A percentile compares a stretch with the other conserved stretches of the same genome.
Evolutionary conservation across 2,797 vertebrate species (phyloP).

Genomic region (Echiichthys vipera): DNA sequence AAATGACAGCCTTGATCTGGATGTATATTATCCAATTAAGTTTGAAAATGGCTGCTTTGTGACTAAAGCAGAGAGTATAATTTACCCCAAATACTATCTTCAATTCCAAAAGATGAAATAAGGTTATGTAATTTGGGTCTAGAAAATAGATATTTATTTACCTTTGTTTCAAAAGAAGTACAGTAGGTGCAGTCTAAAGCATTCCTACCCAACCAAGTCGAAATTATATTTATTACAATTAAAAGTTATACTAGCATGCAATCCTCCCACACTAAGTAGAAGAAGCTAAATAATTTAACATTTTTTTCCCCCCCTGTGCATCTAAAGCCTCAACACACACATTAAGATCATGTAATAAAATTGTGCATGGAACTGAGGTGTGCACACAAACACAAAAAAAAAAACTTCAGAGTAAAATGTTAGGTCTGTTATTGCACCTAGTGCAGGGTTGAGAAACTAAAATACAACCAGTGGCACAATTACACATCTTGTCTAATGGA

Average conservation of each 20-base stretch:
- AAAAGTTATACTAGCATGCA: constrained; percentile 28
- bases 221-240: constrained; percentile 59
- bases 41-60: background rate
- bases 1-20: background rate
- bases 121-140: no score
- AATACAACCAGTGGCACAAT: no score
- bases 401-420: background rate
- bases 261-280: constrained; percentile 30
- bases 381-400: background rate
- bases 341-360: background rate
- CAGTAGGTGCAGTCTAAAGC: constrained; percentile 3
- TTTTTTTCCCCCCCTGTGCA: background rate
- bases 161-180: background rate
- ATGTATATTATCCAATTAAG: background rate
- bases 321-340: background rate
- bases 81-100: background rate
- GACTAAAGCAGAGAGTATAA: background rate
- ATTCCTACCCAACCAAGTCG: constrained; percentile 14
- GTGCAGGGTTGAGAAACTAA: no score
- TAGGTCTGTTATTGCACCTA: background rate
- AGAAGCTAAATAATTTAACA: constrained; percentile 61
- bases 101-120: background rate
- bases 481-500: no score
- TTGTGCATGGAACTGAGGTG: background rate
- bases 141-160: no score